A percentile compares a stretch with the other conserved stretches of the same genome.
These are phyloP conservation scores for Columba janthina DNA, from an alignment of 2,113 vertebrate genomes.

Conservation along the genomic window DNA sequence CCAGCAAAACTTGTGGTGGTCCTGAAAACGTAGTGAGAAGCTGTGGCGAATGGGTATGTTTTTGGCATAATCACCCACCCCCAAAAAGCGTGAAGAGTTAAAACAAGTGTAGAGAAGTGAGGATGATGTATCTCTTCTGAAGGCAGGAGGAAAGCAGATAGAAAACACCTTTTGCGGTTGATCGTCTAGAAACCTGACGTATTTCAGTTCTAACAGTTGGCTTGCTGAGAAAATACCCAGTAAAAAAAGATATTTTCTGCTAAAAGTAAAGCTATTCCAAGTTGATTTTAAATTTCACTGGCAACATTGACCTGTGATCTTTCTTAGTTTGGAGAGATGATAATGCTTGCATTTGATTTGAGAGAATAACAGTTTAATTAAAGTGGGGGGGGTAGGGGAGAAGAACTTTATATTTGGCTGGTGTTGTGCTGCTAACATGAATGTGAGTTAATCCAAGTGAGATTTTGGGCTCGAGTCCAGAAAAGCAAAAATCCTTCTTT, in stretches of 20 bases:
- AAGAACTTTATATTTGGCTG: not conserved
- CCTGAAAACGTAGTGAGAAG: not conserved
- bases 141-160: not conserved
- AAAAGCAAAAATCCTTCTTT: not conserved
- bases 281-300: not conserved
- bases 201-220: not conserved
- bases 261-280: not conserved
- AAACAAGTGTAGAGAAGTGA: not conserved
- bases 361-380: constrained; percentile 15
- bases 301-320: not conserved
- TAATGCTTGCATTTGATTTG: not conserved
- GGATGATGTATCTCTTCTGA: not conserved
- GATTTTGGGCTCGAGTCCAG: constrained; percentile 15
- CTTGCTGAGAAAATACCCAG: not conserved
- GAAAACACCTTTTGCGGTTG: not conserved
- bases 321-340: not conserved
- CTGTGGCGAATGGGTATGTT: fast-evolving
- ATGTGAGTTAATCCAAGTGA: not conserved
- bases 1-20: not conserved
- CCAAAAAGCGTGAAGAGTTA: not conserved
- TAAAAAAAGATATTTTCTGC: not conserved
- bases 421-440: not conserved
- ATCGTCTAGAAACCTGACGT: not conserved
- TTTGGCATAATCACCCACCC: not conserved
- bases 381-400: not conserved